Evolutionary conservation across 2,797 vertebrate species (phyloP).

Genomic region (Sarcophilus harrisii): DNA sequence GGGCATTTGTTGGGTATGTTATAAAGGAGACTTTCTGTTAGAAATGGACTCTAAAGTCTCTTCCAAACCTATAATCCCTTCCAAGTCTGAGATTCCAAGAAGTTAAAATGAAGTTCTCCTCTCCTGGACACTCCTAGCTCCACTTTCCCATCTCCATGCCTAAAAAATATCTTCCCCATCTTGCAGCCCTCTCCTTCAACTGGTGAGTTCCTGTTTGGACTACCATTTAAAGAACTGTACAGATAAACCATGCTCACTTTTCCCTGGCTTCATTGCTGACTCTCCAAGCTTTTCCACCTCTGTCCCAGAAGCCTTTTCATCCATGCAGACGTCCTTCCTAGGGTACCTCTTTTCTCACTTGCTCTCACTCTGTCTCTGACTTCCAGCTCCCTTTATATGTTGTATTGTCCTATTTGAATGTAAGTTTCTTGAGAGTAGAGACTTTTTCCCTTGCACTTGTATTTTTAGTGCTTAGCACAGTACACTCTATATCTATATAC

Average conservation of each 20-base stretch:
- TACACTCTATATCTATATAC: slow-evolving; percentile 15
- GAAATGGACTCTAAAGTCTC: background rate
- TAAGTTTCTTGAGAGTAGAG: background rate
- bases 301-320: background rate
- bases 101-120: background rate
- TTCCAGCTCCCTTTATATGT: background rate
- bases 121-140: background rate
- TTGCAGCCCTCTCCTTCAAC: background rate
- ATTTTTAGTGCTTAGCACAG: background rate
- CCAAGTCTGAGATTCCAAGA: background rate
- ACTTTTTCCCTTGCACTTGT: background rate
- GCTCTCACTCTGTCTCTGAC: background rate
- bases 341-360: background rate
- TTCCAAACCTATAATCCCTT: background rate
- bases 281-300: background rate
- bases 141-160: background rate
- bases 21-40: background rate
- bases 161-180: background rate
- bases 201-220: background rate
- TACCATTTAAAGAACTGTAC: background rate
- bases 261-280: background rate
- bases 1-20: background rate
- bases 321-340: background rate
- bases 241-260: background rate
- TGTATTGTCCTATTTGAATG: background rate